phyloP scores from a whole-genome alignment of 2,113 vertebrate species.

The Montifringilla adamsi region DNA sequence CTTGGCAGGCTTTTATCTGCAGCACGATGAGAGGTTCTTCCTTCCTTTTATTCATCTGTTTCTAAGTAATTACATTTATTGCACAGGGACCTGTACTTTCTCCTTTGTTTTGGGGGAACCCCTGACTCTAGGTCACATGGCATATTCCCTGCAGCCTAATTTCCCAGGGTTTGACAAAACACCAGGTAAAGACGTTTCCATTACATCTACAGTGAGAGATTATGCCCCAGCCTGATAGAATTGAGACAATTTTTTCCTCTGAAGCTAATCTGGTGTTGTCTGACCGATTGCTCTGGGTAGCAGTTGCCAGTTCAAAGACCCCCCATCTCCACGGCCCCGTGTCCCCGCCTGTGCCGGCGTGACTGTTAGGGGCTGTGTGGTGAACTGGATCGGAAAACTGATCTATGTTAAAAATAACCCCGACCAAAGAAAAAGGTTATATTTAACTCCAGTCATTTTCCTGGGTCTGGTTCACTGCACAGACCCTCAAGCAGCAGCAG shows the following conservation, averaged over 20 bases:
- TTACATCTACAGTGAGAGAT: background rate
- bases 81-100: background rate
- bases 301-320: conserved; percentile 28
- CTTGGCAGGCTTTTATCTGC: background rate
- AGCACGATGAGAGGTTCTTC: conserved; percentile 7
- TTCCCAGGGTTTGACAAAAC: conserved; percentile 10
- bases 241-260: background rate
- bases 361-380: background rate
- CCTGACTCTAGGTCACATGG: background rate
- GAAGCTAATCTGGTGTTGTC: background rate
- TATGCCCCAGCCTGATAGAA: background rate
- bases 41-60: conserved; percentile 39
- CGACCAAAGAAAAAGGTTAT: conserved; percentile 48
- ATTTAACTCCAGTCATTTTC: conserved; percentile 51
- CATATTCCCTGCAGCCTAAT: conserved; percentile 6
- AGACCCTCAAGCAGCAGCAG: background rate
- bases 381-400: conserved; percentile 35
- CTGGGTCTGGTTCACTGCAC: conserved; percentile 55
- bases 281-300: background rate
- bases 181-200: background rate
- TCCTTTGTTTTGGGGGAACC: conserved; percentile 23
- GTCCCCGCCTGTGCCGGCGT: background rate
- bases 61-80: background rate
- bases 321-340: background rate
- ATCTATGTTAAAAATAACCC: conserved; percentile 43